phyloP scores from a whole-genome alignment of 2,797 vertebrate genomes.

The Decapterus maruadsi region DNA sequence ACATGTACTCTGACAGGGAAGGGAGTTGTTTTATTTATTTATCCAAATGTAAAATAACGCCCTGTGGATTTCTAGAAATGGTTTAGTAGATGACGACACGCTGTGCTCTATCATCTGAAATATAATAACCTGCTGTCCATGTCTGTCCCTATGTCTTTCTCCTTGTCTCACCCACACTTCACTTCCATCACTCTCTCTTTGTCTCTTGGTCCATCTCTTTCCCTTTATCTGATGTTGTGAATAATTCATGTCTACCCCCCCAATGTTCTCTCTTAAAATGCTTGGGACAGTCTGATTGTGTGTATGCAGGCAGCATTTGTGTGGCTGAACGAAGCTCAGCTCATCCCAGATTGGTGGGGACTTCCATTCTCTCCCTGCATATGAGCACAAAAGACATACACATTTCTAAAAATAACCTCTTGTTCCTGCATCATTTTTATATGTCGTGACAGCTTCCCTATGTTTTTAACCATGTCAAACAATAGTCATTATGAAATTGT shows the following conservation, averaged over 20 bases:
- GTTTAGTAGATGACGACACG: conserved; percentile 28
- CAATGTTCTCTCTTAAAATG: conserved; percentile 68
- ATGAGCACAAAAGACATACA: background rate
- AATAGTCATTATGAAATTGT: too few species aligned
- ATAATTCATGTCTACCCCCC: conserved; percentile 79
- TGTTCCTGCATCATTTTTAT: conserved; percentile 4
- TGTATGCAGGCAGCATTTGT: conserved; percentile 30
- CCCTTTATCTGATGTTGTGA: conserved; percentile 73
- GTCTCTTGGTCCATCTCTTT: conserved; percentile 44
- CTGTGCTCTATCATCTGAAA: conserved; percentile 36
- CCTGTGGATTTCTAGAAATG: conserved; percentile 23
- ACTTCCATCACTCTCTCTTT: conserved; percentile 42
- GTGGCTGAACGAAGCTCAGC: conserved; percentile 33
- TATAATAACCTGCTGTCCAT: conserved; percentile 52
- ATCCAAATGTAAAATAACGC: conserved; percentile 22
- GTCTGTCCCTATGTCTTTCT: conserved; percentile 59
- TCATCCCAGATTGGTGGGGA: conserved; percentile 23
- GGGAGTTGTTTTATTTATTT: conserved; percentile 20
- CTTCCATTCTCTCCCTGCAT: conserved; percentile 12
- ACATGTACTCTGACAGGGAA: conserved; percentile 7
- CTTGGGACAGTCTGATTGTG: conserved; percentile 37
- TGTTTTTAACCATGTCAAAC: too few species aligned
- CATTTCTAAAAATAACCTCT: conserved; percentile 23
- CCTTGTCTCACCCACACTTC: conserved; percentile 48
- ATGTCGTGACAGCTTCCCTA: background rate